Conservation (phyloP, 2,888 invertebrate species). For the Linnaemya tessellans region DNA sequence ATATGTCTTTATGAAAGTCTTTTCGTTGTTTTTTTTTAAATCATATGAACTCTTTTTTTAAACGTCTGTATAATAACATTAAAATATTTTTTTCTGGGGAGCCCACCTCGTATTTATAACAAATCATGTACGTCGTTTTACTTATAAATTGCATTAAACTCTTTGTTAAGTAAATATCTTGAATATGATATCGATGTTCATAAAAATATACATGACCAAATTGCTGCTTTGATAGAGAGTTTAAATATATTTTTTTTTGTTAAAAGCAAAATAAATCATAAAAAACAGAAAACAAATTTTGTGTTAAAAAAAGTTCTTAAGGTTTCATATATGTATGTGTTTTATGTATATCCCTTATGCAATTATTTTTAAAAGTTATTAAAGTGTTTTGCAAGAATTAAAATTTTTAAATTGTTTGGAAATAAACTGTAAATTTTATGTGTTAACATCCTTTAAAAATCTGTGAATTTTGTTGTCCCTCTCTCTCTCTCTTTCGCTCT, state of each 20-base stretch:
- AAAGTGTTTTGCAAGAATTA: too few relatives aligned
- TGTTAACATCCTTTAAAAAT: not conserved
- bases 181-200: conserved; percentile 12
- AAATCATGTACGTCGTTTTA: not conserved
- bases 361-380: too few relatives aligned
- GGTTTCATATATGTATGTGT: too few relatives aligned
- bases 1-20: not conserved
- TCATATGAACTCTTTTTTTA: not conserved
- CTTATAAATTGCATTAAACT: not conserved
- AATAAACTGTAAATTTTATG: too few relatives aligned
- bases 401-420: too few relatives aligned
- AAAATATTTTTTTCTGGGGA: not conserved
- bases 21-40: too few relatives aligned
- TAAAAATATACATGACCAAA: not conserved
- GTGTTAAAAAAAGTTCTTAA: too few relatives aligned
- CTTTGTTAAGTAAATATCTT: not conserved
- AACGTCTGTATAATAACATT: too few relatives aligned
- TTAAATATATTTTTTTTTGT: not conserved
- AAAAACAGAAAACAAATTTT: too few relatives aligned
- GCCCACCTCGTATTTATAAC: not conserved
- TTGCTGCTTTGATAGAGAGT: not conserved
- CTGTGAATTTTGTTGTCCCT: not conserved
- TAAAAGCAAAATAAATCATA: not conserved
- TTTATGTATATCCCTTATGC: too few relatives aligned
- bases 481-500: not conserved